Evolutionary conservation across 2,888 invertebrate genomes (phyloP).

Genomic region (Empis stercorea): DNA sequence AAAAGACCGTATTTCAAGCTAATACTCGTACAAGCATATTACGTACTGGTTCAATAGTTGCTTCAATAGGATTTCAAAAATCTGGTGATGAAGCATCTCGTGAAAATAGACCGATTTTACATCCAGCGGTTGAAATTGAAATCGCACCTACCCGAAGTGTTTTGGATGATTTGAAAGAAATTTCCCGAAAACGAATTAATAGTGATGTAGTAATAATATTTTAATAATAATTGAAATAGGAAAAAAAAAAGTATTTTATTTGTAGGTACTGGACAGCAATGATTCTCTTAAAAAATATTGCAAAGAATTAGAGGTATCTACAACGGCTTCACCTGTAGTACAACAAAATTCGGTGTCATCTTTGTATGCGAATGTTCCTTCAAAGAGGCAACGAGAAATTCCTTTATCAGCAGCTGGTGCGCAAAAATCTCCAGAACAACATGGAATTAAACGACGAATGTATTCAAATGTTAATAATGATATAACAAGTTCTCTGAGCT

Average conservation of each 20-base stretch:
- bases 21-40: conserved; percentile 29
- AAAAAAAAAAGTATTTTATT: conserved; percentile 6
- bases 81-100: conserved; percentile 25
- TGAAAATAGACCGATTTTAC: conserved; percentile 30
- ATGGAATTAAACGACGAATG: conserved; percentile 26
- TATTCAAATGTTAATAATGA: conserved; percentile 29
- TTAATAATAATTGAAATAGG: background rate
- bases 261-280: conserved; percentile 24
- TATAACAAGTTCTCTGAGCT: conserved; percentile 32
- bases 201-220: conserved; percentile 26
- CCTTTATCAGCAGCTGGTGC: conserved; percentile 3
- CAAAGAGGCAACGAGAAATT: conserved; percentile 10
- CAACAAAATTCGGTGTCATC: background rate
- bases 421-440: conserved; percentile 25
- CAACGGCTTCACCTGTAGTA: conserved; percentile 2
- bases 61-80: conserved; percentile 21
- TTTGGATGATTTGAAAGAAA: conserved; percentile 43
- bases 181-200: conserved; percentile 43
- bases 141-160: conserved; percentile 39
- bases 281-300: conserved; percentile 28
- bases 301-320: conserved; percentile 12
- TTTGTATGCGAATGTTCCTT: conserved; percentile 8
- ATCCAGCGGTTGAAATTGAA: conserved; percentile 31
- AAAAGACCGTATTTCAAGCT: conserved; percentile 25
- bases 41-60: conserved; percentile 21